Base-by-base conservation (phyloP, 2,113 vertebrate species). In the Redunca redunca region DNA sequence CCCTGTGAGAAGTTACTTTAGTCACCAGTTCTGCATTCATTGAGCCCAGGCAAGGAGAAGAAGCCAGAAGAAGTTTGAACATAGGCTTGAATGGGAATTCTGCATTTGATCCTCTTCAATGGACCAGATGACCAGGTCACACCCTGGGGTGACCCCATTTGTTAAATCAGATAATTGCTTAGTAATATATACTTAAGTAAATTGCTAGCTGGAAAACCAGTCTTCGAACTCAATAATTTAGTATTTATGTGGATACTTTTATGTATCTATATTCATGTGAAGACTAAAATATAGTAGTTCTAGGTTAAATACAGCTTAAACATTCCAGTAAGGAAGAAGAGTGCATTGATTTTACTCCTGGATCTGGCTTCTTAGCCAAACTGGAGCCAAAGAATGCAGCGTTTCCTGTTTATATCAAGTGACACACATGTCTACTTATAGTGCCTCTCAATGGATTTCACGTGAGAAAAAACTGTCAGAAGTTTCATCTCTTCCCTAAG, bases 221-320 rank as follows among this genome's bases (percentile, higher is more conserved):
- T 62, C 71, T 92, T 95, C 95, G 25, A 97, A 88, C 90, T 92
- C 30, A 92, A 50, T 83, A 92, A 60, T 30, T 83, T 85, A 71
- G 46, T 83, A 85, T 74, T 36, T 87, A 23, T 60, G 30, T 58
- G 4, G 53, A 28, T 2, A 50, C 2, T 77, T 95, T 53, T 2
- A 48, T 53, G 11, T 52, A 57, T 30, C 13, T 64, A 77, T 8
- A 19, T 85, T 88, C 64, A 67, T 55, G 26, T 40, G 67, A 82
- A 93, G 33, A 67, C 11, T 53, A 50, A 48, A 93, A 74, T 88
- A 85, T 67, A 85, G 23, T 40, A 71, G 16, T 52, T 88, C 55
- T 78, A 64, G 40, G 90, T 97, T 92, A 88, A 94, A 77, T 46
- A 90, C 13, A 55, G 30, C 33, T 96, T 77, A 92, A 86, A 33